Percentiles rank a stretch among this genome's conserved stretches.
phyloP scores from a whole-genome alignment of 1,140 invertebrate genomes.

The Diorhabda elongata region DNA sequence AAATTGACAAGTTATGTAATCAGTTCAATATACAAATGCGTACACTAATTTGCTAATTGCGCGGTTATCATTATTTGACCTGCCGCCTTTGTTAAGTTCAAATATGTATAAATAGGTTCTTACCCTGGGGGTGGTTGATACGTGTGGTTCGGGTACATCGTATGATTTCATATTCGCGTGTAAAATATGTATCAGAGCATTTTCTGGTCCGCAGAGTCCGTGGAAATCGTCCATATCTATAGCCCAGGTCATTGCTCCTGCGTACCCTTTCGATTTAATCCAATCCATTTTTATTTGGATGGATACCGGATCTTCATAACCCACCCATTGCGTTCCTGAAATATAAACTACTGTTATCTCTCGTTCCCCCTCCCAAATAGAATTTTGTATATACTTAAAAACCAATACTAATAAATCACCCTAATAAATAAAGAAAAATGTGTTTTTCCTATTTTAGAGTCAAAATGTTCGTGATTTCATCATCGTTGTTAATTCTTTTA shows the following conservation, averaged over 20 bases:
- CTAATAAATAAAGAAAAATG: too few relatives aligned
- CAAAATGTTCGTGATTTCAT: too few relatives aligned
- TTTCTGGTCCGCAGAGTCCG: constrained; percentile 69
- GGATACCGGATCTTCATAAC: constrained; percentile 79
- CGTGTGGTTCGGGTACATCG: constrained; percentile 62
- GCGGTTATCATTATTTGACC: too few relatives aligned
- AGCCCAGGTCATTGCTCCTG: constrained; percentile 86
- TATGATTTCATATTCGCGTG: constrained; percentile 71
- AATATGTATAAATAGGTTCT: constrained; percentile 6
- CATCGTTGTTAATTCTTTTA: too few relatives aligned
- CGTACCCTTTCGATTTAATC: constrained; percentile 75
- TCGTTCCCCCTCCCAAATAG: too few relatives aligned
- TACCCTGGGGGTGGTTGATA: constrained; percentile 66
- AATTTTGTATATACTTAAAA: too few relatives aligned
- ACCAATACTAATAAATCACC: too few relatives aligned
- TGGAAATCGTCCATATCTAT: constrained; percentile 84
- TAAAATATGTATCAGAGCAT: constrained; percentile 67
- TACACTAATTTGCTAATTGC: too few relatives aligned
- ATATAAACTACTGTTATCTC: neutral
- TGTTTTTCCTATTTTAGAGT: too few relatives aligned
- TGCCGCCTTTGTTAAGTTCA: too few relatives aligned
- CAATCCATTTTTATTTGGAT: constrained; percentile 84
- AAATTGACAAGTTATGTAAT: constrained; percentile 6
- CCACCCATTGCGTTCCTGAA: constrained; percentile 80
- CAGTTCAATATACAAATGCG: neutral